These are phyloP conservation scores for Epinephelus awoara DNA, from an alignment of 2,797 vertebrate species.

Conservation along the genomic window DNA sequence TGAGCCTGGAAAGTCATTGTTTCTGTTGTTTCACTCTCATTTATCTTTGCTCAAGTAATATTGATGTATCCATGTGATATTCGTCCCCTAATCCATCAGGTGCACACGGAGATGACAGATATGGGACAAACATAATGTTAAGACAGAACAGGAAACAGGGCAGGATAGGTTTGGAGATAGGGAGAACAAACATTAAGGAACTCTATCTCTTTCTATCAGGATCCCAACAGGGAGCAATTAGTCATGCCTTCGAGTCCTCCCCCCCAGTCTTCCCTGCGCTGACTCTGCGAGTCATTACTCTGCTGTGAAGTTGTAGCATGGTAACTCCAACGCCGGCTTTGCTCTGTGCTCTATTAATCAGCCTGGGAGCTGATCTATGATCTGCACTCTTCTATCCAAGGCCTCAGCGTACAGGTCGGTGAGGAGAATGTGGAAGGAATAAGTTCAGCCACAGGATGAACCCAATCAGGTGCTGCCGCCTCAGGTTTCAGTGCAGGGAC, in stretches of 20 bases:
- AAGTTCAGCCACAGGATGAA: conserved; percentile 36
- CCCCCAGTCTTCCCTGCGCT: conserved; percentile 26
- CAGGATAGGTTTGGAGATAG: conserved; percentile 13
- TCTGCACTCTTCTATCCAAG: conserved; percentile 34
- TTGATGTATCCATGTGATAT: neutral
- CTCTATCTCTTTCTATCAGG: conserved; percentile 41
- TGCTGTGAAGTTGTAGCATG: conserved; percentile 44
- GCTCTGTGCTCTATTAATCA: conserved; percentile 73
- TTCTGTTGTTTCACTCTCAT: neutral
- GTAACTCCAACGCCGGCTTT: conserved; percentile 34
- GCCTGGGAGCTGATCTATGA: conserved; percentile 72
- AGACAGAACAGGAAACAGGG: conserved; percentile 22
- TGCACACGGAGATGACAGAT: conserved; percentile 21
- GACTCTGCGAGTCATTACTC: conserved; percentile 58
- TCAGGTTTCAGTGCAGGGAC: neutral
- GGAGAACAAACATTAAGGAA: conserved; percentile 39
- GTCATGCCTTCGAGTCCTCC: conserved; percentile 52
- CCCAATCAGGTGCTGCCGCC: conserved; percentile 31
- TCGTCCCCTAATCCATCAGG: conserved; percentile 24
- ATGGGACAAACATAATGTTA: conserved; percentile 19
- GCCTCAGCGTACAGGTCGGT: neutral
- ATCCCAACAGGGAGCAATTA: conserved; percentile 64
- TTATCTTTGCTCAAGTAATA: neutral
- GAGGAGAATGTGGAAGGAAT: conserved; percentile 30
- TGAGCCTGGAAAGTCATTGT: neutral